Evolutionary conservation across 2,113 vertebrate species (phyloP).

Genomic region (Corythoichthys haematopterus): DNA sequence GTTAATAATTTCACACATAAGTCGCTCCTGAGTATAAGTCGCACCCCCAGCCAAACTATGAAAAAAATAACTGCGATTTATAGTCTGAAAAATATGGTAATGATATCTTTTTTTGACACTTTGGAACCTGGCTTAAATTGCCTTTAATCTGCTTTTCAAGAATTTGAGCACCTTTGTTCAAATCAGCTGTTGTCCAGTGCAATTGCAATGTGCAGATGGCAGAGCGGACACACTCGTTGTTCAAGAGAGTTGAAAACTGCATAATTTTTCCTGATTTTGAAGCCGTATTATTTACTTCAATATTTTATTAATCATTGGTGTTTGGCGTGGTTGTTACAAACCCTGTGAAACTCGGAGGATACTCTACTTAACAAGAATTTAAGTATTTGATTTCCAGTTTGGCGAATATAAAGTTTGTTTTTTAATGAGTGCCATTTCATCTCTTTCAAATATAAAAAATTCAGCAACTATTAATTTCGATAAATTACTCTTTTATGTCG

Average conservation of each 20-base stretch:
- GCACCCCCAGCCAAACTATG: too few species aligned
- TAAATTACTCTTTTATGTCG: slow-evolving; percentile 12
- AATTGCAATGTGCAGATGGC: background rate
- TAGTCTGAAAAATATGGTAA: too few species aligned
- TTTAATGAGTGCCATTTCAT: background rate
- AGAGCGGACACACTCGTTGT: background rate
- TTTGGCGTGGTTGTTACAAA: background rate
- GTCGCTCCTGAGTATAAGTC: too few species aligned
- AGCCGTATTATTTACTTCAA: background rate
- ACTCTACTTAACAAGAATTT: background rate
- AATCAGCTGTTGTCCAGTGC: background rate
- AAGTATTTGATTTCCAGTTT: background rate
- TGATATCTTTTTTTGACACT: too few species aligned
- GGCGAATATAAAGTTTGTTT: background rate
- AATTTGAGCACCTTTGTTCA: background rate
- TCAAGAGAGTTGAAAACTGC: background rate
- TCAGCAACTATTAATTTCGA: background rate
- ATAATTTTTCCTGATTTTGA: background rate
- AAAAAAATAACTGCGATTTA: too few species aligned
- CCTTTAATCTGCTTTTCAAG: too few species aligned
- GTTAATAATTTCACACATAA: too few species aligned
- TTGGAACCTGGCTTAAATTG: background rate
- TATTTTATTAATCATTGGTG: background rate
- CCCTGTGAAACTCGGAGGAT: background rate
- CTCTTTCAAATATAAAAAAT: slow-evolving; percentile 1